phyloP scores from a whole-genome alignment of 2,113 vertebrate species.

The Azemiops feae region DNA sequence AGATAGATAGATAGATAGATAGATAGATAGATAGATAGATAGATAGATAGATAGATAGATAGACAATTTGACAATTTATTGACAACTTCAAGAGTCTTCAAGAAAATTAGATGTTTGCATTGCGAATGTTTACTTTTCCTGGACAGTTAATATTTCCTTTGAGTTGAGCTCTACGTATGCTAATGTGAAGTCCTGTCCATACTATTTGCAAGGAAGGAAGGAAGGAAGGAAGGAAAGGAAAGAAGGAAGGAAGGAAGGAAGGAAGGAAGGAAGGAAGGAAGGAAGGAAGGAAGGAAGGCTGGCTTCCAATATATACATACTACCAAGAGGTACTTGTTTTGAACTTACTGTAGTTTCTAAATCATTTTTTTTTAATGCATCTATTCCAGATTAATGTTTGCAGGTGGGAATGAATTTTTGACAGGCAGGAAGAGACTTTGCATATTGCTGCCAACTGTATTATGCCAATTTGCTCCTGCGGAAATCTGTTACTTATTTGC shows the following conservation, averaged over 20 bases:
- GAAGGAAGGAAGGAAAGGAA: no score
- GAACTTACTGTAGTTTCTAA: not conserved
- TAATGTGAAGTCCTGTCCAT: no score
- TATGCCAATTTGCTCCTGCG: not conserved
- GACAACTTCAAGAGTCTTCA: not conserved
- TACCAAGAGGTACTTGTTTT: not conserved
- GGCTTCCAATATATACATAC: not conserved
- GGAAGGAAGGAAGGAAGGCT: not conserved
- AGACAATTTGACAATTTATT: not conserved
- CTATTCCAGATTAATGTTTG: not conserved
- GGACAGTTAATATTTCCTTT: no score
- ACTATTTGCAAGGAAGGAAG: no score
- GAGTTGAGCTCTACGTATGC: no score
- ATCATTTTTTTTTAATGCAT: not conserved
- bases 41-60: no score
- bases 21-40: no score
- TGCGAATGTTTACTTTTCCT: no score
- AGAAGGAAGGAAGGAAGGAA: no score
- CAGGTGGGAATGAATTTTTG: not conserved
- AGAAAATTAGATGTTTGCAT: no score
- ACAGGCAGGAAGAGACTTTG: not conserved
- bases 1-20: accelerated
- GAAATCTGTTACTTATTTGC: not conserved
- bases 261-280: not conserved
- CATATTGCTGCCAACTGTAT: not conserved